Evolutionary conservation across 2,113 vertebrate genomes (phyloP), one percentile per base, ranked within the genome.

Genomic region (Natator depressus): DNA sequence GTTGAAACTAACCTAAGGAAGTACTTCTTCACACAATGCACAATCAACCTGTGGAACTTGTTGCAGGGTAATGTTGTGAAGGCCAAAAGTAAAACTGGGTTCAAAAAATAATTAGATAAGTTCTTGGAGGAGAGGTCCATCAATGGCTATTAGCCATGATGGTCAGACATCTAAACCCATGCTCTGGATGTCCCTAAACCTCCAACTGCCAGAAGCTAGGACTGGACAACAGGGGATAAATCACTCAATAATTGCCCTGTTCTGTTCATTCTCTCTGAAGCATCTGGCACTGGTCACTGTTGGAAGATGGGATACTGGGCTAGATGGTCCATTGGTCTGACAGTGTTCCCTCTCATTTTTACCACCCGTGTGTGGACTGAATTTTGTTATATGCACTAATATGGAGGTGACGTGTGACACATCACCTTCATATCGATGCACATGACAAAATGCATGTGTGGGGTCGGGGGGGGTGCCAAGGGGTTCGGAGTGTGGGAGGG

Each of bases 401-500:
- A 49, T 49, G 49, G 49, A 49, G 49, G 49, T 49, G 49, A 49
- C 10, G 49, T 10, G 10, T 49, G 49, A 49, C 49, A 49, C 49
- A 11, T 49, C 9, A 49, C 49, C 49, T 49, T 49, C 49, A 49
- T 10, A 49, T 54, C 22, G 20, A 19, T 22, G 53, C 19, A 54
- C 53, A 54, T 54, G 8, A 54, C 53, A 54, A 54, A 54, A 54
- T 54, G 51, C 51, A 53, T 53, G 53, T 6, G 53, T 7, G 53
- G 19, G 53, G 1, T 6, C 5, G 17, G 51, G 17, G 17, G 1
- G 5, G 5, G 17, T 5, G 1, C 51, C 17, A 17, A 19, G 6
- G 17, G 51, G 51, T 17, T 53, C 5, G 17, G 51, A 19, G 51
- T 19, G 51, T 53, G 16, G 17, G 17, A 19, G 17, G 6, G 17